Conservation (phyloP, 2,888 invertebrate genomes). For the Cybosia mesomella region DNA sequence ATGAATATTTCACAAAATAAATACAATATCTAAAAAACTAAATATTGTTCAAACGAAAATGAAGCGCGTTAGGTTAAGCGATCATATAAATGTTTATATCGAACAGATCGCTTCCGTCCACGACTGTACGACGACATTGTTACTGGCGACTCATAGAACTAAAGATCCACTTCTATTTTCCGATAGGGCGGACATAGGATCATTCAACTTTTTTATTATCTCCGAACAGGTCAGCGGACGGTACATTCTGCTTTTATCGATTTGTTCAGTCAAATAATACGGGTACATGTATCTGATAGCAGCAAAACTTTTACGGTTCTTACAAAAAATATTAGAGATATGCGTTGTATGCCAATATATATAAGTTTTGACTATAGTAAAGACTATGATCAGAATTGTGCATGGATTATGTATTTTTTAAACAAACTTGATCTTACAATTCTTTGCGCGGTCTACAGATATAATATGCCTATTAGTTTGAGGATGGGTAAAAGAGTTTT, state of each 20-base stretch:
- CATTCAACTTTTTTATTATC: slow-evolving; percentile 85
- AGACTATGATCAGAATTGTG: not conserved
- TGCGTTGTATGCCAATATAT: slow-evolving; percentile 17
- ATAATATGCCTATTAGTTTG: too few species aligned
- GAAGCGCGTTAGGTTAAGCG: not conserved
- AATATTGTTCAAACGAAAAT: not conserved
- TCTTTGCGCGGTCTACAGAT: too few species aligned
- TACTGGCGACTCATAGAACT: slow-evolving; percentile 75
- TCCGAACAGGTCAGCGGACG: slow-evolving; percentile 73
- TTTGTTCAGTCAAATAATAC: slow-evolving; percentile 58
- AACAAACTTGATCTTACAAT: too few species aligned
- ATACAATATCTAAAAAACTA: not conserved
- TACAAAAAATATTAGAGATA: slow-evolving; percentile 37
- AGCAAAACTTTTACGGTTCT: slow-evolving; percentile 32
- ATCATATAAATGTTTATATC: slow-evolving; percentile 46
- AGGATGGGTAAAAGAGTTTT: too few species aligned
- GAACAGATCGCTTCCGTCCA: slow-evolving; percentile 53
- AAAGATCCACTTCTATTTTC: slow-evolving; percentile 82
- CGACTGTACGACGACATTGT: slow-evolving; percentile 73
- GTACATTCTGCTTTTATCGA: slow-evolving; percentile 56
- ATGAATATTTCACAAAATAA: not conserved
- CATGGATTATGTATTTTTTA: not conserved
- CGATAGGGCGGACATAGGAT: slow-evolving; percentile 81
- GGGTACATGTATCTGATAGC: slow-evolving; percentile 46
- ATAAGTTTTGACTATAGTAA: not conserved